Evolutionary conservation across 2,888 invertebrate genomes (phyloP).

Genomic region (Mellilla xanthometata): DNA sequence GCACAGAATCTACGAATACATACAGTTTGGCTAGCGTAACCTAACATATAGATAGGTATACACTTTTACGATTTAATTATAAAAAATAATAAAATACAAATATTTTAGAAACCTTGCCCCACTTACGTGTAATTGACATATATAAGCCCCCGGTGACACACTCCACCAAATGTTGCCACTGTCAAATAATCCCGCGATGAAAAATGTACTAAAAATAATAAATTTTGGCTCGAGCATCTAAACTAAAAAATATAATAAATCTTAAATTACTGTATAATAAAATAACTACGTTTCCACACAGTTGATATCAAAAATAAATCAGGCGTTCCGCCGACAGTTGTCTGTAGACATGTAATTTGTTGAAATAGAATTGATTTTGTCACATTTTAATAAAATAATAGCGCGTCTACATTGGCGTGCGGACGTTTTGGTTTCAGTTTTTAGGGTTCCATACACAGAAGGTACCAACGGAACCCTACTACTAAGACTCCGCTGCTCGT

Average conservation of each 20-base stretch:
- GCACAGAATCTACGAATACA: too few species aligned
- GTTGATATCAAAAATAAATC: constrained; percentile 16
- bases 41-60: too few species aligned
- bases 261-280: constrained; percentile 54
- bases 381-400: too few species aligned
- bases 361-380: too few species aligned
- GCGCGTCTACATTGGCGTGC: too few species aligned
- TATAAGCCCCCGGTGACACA: constrained; percentile 4
- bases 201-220: constrained; percentile 21
- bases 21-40: too few species aligned
- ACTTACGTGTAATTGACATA: constrained; percentile 3
- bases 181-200: constrained; percentile 11
- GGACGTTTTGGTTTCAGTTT: too few species aligned
- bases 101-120: constrained; percentile 2
- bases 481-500: too few species aligned
- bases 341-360: neutral
- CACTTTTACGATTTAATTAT: too few species aligned
- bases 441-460: too few species aligned
- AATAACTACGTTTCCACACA: constrained; percentile 46
- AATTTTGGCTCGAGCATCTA: constrained; percentile 57
- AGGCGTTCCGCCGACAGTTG: neutral
- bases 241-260: constrained; percentile 59
- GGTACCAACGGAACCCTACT: too few species aligned
- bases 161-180: constrained; percentile 8
- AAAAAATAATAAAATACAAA: too few species aligned